Evolutionary conservation across 2,797 vertebrate species (phyloP), one percentile per base, ranked within the genome.

Genomic region (Sebastes iracundus): DNA sequence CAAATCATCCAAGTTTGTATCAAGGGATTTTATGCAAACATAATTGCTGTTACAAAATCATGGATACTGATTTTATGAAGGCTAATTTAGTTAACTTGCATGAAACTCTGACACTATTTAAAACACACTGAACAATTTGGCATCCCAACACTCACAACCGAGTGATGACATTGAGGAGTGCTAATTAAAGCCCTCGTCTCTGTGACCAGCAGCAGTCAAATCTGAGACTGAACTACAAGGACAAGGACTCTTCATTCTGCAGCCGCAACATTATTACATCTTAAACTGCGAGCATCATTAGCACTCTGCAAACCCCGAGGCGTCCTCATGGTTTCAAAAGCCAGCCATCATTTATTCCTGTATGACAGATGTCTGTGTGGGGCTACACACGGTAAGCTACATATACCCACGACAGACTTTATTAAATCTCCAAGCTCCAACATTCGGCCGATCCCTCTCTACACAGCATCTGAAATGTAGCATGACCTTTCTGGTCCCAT

Each of bases 401-500:
- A 84, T 46, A 84, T 46, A 76, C 53, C 80, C 83, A 78, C 66
- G 64, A 85, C 88, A 90, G 81, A 90, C 78, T 87, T 86, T 87
- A 88, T 88, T 88, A 87, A 89, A 90, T 86, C 83, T 87, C 78
- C 75, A 77, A 72, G 80, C 84, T 79, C 83, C 75, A 64, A 81
- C 85, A 77, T 76, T 86, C 78, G 77, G 68, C 66, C 55, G 5
- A 78, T 91, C 80, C 81, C 77, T 70, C 85, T 87, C 82, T 75
- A 89, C 89, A 82, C 80, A 81, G 87, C 84, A 88, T 91, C 86
- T 90, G 89, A 93, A 93, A 93, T 92, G 87, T 88, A 88, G 88
- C 93, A 70, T 94, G 93, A 94, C 93, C 93, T 93, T 90, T 92
- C 55, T 77, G 82, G 84, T 92, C 88, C 85, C 90, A 78, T 91